Evolutionary conservation across 2,113 vertebrate species (phyloP), one percentile per base, ranked within the genome.

Genomic region (Malurus cyaneus): DNA sequence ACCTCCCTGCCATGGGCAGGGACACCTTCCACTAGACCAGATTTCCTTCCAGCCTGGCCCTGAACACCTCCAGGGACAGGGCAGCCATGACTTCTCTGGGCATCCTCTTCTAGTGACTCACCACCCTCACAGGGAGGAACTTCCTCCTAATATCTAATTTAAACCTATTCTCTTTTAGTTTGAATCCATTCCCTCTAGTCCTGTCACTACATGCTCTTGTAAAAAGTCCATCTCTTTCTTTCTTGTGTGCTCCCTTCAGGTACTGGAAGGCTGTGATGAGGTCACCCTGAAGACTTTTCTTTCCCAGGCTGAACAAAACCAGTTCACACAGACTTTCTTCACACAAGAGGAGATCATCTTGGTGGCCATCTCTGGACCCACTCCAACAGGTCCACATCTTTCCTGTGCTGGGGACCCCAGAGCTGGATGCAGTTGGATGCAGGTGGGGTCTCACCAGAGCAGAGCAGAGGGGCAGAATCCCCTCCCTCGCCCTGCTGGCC

Each of bases 1-100:
- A 8, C 1, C 3, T 4, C 4, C 6, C 10, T 59, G 8, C 25
- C 11, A 12, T 8, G 5, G 31, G 5, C 54, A 52, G 9, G 4
- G 9, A 26, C 10, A 12, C 5, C 10, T n/a, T 81, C 39, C n/a
- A 66, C 15, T n/a, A 60, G 26, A 67, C 14, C 36, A 36, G 39
- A 17, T 19, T 6, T 53, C 24, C n/a, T n/a, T 47, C 7, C 24
- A n/a, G 13, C n/a, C 19, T 41, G 13, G 3, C 24, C 39, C 41
- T 39, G 29, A 29, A 25, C 19, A n/a, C 1, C 8, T 6, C 12
- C 12, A 46, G 18, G 14, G 8, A 14, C 25, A 10, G 52, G 5
- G 10, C 23, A 66, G 24, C 39, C n/a, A 60, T 8, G n/a, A 8
- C 9, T 71, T 64, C 32, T 39, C 24, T 52, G 23, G 36, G 10